Conservation (phyloP, 2,888 invertebrate species). For the Andricus quercusramuli region DNA sequence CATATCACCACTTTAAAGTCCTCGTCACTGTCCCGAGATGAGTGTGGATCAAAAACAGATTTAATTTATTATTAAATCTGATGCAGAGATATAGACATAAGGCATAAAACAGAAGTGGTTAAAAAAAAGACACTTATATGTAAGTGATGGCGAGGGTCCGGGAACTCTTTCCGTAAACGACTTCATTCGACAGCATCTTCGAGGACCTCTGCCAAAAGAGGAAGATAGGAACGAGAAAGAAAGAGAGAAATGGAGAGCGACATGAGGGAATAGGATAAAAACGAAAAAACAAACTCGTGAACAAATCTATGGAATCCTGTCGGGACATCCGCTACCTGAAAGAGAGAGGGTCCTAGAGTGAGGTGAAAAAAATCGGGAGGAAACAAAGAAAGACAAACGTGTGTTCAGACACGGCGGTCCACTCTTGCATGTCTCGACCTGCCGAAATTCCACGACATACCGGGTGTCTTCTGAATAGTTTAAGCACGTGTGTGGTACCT, state of each 20-base stretch:
- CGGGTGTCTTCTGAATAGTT: conserved; percentile 56
- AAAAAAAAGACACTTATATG: conserved; percentile 12
- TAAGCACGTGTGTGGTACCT: conserved; percentile 27
- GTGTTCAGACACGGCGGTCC: conserved; percentile 50
- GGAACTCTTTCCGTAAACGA: conserved; percentile 39
- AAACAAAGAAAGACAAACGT: conserved; percentile 51
- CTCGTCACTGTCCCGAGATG: background rate
- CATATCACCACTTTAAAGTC: background rate
- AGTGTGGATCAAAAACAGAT: background rate
- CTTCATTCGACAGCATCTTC: conserved; percentile 44
- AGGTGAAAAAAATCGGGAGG: conserved; percentile 39
- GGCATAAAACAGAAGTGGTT: conserved; percentile 3
- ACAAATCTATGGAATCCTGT: conserved; percentile 64
- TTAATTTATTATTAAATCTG: conserved; percentile 8
- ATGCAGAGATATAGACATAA: conserved; percentile 4
- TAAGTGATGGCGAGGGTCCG: conserved; percentile 20
- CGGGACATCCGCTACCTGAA: conserved; percentile 60
- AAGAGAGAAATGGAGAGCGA: conserved; percentile 35
- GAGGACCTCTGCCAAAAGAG: conserved; percentile 42
- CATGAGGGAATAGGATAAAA: conserved; percentile 26
- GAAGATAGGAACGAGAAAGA: conserved; percentile 27
- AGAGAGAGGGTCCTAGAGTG: conserved; percentile 14
- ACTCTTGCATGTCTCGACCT: conserved; percentile 58
- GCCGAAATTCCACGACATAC: conserved; percentile 65
- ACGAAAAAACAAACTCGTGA: conserved; percentile 52